Percentiles rank a stretch among this genome's conserved stretches.
Conservation (phyloP, 2,888 invertebrate genomes). For the Netelia fuscicornis region DNA sequence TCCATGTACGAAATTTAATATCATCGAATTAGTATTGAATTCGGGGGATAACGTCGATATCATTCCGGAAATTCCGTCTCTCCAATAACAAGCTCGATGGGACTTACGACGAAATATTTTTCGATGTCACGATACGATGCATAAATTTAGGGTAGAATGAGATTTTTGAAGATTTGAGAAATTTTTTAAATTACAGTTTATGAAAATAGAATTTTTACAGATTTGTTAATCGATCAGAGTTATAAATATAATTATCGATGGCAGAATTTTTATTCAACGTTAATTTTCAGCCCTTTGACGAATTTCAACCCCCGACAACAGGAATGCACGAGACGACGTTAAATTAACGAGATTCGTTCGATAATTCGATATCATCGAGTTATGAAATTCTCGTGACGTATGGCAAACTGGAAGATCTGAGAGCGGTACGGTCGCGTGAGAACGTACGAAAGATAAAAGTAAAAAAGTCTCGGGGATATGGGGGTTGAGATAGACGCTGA, state of each 20-base stretch:
- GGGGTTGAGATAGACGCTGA: too few relatives aligned
- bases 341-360: too few relatives aligned
- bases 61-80: not conserved
- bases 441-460: too few relatives aligned
- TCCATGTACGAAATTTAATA: conserved; percentile 47
- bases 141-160: not conserved
- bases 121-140: not conserved
- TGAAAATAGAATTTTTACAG: not conserved
- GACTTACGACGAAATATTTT: not conserved
- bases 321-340: too few relatives aligned
- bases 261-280: too few relatives aligned
- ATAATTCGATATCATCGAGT: not conserved
- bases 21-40: conserved; percentile 47
- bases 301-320: too few relatives aligned
- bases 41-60: not conserved
- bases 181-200: not conserved
- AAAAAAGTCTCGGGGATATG: too few relatives aligned
- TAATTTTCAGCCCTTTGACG: too few relatives aligned
- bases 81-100: not conserved
- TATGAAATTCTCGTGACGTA: conserved; percentile 6
- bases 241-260: too few relatives aligned
- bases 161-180: not conserved
- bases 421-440: too few relatives aligned
- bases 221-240: too few relatives aligned
- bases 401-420: not conserved